Evolutionary conservation across 1,140 invertebrate species (phyloP).

Genomic region (Microplitis mediator): DNA sequence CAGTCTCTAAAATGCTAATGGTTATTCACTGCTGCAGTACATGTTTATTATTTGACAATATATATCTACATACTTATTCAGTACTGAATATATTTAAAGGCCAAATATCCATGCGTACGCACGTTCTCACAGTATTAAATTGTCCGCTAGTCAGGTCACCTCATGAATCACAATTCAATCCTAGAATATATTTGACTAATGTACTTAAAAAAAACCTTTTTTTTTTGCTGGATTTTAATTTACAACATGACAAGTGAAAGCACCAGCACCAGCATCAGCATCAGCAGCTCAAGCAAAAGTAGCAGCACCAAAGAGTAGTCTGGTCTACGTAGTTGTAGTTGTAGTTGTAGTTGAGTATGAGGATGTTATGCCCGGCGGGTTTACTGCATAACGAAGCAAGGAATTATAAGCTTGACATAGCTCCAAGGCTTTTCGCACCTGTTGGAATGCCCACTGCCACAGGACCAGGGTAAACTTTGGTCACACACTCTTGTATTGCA

Average conservation of each 20-base stretch:
- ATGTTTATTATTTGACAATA: not conserved
- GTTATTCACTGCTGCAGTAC: not conserved
- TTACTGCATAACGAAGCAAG: conserved; percentile 6
- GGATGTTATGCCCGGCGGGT: not conserved
- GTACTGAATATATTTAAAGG: not conserved
- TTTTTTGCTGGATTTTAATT: not conserved
- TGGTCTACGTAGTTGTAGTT: too few species aligned
- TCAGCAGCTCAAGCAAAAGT: too few species aligned
- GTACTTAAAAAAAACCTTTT: not conserved
- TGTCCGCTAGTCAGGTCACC: conserved; percentile 11
- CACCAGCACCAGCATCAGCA: not conserved
- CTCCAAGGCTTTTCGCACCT: conserved; percentile 52
- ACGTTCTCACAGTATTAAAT: conserved; percentile 19
- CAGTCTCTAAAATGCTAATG: not conserved
- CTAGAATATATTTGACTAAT: conserved; percentile 19
- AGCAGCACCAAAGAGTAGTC: too few species aligned
- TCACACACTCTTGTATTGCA: not conserved
- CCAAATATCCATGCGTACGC: not conserved
- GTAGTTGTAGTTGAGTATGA: not conserved
- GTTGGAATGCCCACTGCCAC: conserved; percentile 49
- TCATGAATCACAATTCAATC: conserved; percentile 21
- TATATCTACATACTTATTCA: not conserved
- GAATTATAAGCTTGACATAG: not conserved
- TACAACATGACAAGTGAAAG: conserved; percentile 15
- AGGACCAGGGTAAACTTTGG: conserved; percentile 27